Evolutionary conservation across 2,888 invertebrate species (phyloP).

Genomic region (Rhagium mordax): DNA sequence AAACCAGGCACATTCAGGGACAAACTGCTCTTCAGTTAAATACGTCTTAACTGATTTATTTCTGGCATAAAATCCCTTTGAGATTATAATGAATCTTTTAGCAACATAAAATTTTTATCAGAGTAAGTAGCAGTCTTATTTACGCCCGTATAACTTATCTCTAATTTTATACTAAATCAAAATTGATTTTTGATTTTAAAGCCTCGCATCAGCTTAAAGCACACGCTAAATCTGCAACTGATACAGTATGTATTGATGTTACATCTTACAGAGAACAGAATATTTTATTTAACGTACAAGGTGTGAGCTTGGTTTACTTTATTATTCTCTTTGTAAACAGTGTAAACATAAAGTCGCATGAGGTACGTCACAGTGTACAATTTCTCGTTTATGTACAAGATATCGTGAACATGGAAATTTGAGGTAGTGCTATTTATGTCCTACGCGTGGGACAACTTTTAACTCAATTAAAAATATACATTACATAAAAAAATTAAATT

Average conservation of each 20-base stretch:
- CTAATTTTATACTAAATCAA: conserved; percentile 8
- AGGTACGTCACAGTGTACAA: no score
- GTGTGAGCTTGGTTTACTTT: no score
- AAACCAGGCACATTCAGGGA: no score
- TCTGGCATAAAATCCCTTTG: not conserved
- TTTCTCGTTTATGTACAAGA: no score
- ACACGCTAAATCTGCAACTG: conserved; percentile 14
- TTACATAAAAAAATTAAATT: no score
- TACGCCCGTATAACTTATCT: not conserved
- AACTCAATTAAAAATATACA: no score
- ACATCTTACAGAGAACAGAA: not conserved
- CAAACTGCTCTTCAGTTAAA: not conserved
- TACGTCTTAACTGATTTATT: not conserved
- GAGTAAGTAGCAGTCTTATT: not conserved
- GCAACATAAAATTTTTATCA: conserved; percentile 6
- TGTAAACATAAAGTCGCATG: no score
- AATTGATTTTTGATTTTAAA: conserved; percentile 9
- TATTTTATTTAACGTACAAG: not conserved
- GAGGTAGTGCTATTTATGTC: no score
- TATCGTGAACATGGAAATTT: no score
- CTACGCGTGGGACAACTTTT: no score
- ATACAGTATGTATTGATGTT: not conserved
- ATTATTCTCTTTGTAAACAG: no score
- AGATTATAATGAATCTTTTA: conserved; percentile 11
- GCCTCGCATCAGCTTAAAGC: not conserved